Percentiles rank a stretch among this genome's conserved stretches.
Conservation (phyloP, 35 echinoderm and acorn worm species). For the Strongylocentrotus purpuratus region DNA sequence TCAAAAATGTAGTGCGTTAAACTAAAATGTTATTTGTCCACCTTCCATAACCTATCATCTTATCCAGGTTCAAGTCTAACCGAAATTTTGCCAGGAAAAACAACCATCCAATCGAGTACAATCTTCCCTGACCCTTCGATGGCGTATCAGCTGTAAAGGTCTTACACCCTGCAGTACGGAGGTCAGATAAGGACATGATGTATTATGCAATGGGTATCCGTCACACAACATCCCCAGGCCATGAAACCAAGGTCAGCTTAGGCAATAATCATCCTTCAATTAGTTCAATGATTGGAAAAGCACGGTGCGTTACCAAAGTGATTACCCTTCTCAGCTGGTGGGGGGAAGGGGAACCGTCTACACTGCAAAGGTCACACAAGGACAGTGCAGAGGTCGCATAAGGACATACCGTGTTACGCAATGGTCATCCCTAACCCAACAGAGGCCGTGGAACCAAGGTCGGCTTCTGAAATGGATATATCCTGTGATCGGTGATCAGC, state of each 20-base stretch:
- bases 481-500: background rate
- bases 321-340: no score
- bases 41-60: no score
- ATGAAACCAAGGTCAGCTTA: background rate
- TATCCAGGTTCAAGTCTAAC: no score
- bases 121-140: no score
- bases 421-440: background rate
- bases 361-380: background rate
- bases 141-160: no score
- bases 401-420: background rate
- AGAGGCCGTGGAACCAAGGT: background rate
- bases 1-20: no score
- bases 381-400: background rate
- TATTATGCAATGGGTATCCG: background rate
- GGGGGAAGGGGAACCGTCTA: background rate
- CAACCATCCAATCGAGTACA: no score
- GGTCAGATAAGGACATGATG: no score
- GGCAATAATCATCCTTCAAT: background rate
- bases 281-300: background rate
- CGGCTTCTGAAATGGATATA: background rate
- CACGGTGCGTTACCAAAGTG: background rate
- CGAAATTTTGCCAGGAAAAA: no score
- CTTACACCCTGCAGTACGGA: no score
- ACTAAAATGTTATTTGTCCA: no score
- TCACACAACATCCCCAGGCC: background rate